Evolutionary conservation across 1,140 invertebrate genomes (phyloP), one percentile per base, ranked within the genome.

Genomic region (Thaumatotibia leucotreta): DNA sequence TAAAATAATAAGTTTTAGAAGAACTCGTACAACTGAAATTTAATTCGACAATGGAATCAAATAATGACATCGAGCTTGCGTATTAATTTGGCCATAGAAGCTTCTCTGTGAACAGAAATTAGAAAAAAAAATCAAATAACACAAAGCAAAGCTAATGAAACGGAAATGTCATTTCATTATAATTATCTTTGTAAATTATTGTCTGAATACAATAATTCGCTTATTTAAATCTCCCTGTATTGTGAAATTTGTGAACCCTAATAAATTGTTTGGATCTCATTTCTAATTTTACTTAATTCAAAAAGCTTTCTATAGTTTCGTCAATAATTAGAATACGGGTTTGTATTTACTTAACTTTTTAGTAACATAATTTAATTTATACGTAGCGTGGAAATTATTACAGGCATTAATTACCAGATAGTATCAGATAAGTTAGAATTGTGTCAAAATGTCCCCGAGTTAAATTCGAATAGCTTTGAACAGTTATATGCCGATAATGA

Each of bases 141-240:
- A 58, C 52, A 58, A 58, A 58, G 52, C 24, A 58, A 58, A 58
- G 52, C 23, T 58, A 58, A 58, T 58, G n/a, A n/a, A 58, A 58
- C 52, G 52, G 52, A 58, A 58, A 24, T 27, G 24, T 29, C 52
- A 58, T 58, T 24, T 58, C 52, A 58, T 29, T 31, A 29, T 58
- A 58, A 58, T 58, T 31, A 58, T n/a, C 52, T 29, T 29, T 24
- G 11, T n/a, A 58, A 58, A 58, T 45, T 4, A 45, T 45, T 27
- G 52, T 14, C 23, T 27, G 9, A 58, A 31, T 58, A 58, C 17
- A 49, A 49, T 14, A 20, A 45, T 29, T 31, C 20, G 5, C 6
- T 50, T n/a, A 20, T 58, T 58, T 31, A 31, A 29, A 27, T n/a
- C 1, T 24, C 27, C 4, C 10, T 14, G 11, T 58, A 49, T n/a